phyloP scores from a whole-genome alignment of 2,888 invertebrate species.

The Heteromyza rotundicornis region DNA sequence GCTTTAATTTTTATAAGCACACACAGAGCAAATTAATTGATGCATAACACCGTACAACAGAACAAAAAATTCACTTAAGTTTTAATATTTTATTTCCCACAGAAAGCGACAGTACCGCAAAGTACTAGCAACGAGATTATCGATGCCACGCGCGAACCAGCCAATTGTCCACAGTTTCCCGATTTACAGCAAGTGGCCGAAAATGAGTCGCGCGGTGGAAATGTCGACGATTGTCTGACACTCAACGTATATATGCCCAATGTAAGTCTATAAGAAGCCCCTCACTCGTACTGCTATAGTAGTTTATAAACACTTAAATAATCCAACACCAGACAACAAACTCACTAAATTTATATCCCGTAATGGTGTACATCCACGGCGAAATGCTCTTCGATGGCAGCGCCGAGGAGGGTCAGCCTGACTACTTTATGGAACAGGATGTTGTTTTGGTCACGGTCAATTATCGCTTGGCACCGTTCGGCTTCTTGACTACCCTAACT shows the following conservation, averaged over 20 bases:
- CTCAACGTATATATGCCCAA: slow-evolving; percentile 53
- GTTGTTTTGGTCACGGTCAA: slow-evolving; percentile 64
- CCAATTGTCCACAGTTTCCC: slow-evolving; percentile 55
- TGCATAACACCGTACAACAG: too few species aligned
- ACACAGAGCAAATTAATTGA: neutral
- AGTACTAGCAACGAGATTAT: slow-evolving; percentile 29
- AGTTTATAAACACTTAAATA: too few species aligned
- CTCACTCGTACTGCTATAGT: too few species aligned
- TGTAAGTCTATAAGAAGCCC: too few species aligned
- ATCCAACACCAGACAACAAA: neutral
- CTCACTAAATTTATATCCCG: slow-evolving; percentile 48
- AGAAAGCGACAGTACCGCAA: slow-evolving; percentile 32
- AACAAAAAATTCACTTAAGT: too few species aligned
- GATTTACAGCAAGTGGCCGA: slow-evolving; percentile 41
- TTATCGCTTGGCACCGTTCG: slow-evolving; percentile 65
- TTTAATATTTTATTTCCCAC: neutral
- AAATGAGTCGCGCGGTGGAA: slow-evolving; percentile 43
- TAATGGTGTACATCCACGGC: slow-evolving; percentile 63
- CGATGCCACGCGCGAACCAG: slow-evolving; percentile 46
- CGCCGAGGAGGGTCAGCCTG: slow-evolving; percentile 58
- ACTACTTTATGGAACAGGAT: slow-evolving; percentile 63
- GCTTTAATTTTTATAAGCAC: too few species aligned
- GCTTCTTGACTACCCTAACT: slow-evolving; percentile 65
- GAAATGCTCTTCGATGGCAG: slow-evolving; percentile 62
- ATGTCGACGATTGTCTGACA: slow-evolving; percentile 57